Base-by-base conservation (phyloP, 2,113 vertebrate genomes). In the Dicaeum eximium region DNA sequence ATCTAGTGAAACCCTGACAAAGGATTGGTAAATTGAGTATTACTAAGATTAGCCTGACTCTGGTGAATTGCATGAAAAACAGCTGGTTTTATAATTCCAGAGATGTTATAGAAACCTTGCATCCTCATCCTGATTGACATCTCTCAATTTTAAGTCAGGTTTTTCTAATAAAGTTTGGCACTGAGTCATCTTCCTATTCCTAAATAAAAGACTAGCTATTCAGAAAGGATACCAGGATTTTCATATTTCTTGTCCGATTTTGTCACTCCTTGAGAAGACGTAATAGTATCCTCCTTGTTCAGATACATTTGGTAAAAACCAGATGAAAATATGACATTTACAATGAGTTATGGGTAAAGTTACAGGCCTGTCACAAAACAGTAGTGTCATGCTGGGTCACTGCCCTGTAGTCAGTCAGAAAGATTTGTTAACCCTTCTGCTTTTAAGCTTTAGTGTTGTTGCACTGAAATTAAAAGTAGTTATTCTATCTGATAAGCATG, bases 121-220 rank as follows among this genome's bases (percentile, higher is more conserved):
- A 33, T 13, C 31, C 51, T 58, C 16, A 48, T 48, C 44, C 61
- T 69, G 20, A 48, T 33, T 64, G 35, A 64, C 7, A 3, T 54
- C 23, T 83, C 48, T 47, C 78, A 71, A 78, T 82, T 92, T 89
- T 51, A 93, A 91, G 61, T 56, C 44, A 50, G 80, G 51, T 35
- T 73, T 92, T 85, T 92, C 67, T 95, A 57, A 37, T 84, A 16
- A 31, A 71, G 92, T 82, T 77, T 90, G 79, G 44, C 60, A 71
- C 45, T 11, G 38, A 75, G n/a, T 30, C 70, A n/a, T 79, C 35
- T 50, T 77, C 79, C 74, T 81, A 35, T 64, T 80, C 88, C 79
- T 71, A 60, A 85, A 65, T 51, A 88, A 86, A 94, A 94, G 50
- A 86, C 38, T 74, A 95, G 40, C 44, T 88, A 38, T 86, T 90